Percentiles rank a stretch among this genome's conserved stretches.
phyloP scores from a whole-genome alignment of 2,888 invertebrate genomes.

The Cerastoderma edule region DNA sequence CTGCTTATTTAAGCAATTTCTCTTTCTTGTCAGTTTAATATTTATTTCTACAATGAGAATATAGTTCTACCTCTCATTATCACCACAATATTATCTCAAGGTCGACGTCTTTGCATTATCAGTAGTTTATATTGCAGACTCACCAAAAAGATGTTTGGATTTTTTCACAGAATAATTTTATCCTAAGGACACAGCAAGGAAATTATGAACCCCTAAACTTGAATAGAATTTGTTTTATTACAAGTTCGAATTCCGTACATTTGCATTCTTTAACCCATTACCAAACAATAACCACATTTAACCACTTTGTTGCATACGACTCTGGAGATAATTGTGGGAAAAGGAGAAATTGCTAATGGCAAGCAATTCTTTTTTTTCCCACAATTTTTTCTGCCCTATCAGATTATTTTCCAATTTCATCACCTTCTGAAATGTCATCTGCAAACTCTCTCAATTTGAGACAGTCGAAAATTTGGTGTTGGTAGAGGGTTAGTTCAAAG shows the following conservation, averaged over 20 bases:
- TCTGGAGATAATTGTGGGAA: neutral
- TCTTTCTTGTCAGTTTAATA: too few relatives aligned
- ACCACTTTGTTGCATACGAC: neutral
- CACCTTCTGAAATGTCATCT: too few relatives aligned
- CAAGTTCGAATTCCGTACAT: neutral
- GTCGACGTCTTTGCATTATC: too few relatives aligned
- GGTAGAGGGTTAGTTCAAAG: neutral
- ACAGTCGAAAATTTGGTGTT: neutral
- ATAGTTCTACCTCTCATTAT: too few relatives aligned
- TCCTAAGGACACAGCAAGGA: neutral
- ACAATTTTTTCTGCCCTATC: neutral
- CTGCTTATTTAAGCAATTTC: too few relatives aligned
- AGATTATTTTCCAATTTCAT: too few relatives aligned
- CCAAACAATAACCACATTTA: neutral
- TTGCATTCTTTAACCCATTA: neutral
- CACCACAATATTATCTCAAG: too few relatives aligned
- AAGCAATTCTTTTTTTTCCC: constrained; percentile 5
- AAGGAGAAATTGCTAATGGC: constrained; percentile 9
- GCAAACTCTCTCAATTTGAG: neutral
- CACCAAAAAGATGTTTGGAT: neutral
- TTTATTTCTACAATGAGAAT: too few relatives aligned
- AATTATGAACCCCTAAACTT: neutral
- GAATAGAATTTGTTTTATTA: neutral
- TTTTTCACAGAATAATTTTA: neutral
- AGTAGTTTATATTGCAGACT: too few relatives aligned